These are phyloP conservation scores for Hippasteria phrygiana DNA, from an alignment of 53 echinoderm and acorn worm species.

Conservation along the genomic window DNA sequence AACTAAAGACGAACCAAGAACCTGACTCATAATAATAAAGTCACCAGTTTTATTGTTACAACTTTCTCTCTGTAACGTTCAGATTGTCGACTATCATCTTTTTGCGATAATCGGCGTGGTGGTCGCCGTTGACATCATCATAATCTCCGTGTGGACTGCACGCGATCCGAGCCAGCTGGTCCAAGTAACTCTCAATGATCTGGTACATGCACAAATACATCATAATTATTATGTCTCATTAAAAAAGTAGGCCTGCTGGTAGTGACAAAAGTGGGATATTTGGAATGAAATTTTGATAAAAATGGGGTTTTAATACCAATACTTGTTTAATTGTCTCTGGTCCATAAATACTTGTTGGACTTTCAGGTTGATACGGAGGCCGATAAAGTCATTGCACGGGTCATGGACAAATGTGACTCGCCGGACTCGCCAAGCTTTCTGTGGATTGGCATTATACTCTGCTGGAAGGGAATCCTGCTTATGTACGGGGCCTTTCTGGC, in stretches of 20 bases:
- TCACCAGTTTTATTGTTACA: no score
- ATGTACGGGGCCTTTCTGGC: slow-evolving; percentile 41
- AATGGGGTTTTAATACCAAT: background rate
- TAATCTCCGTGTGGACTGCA: slow-evolving; percentile 37
- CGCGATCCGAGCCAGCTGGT: slow-evolving; percentile 39
- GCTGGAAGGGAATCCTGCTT: slow-evolving; percentile 56
- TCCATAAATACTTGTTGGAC: background rate
- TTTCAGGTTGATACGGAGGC: slow-evolving; percentile 11
- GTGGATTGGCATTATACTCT: slow-evolving; percentile 53
- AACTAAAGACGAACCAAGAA: no score
- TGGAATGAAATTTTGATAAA: no score
- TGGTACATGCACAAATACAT: background rate
- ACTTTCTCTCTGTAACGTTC: background rate
- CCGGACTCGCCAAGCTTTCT: slow-evolving; percentile 1
- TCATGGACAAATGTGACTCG: slow-evolving; percentile 47
- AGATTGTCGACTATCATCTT: slow-evolving; percentile 52
- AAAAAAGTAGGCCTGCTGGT: no score
- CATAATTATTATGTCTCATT: no score
- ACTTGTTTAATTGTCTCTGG: background rate
- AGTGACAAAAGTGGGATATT: no score
- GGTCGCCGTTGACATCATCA: slow-evolving; percentile 29
- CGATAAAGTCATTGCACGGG: slow-evolving; percentile 17
- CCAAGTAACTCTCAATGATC: background rate
- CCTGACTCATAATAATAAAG: no score
- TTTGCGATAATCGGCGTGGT: slow-evolving; percentile 44